Percentiles rank a stretch among this genome's conserved stretches.
Evolutionary conservation across 2,797 vertebrate genomes (phyloP).

Genomic region (Squalus acanthias): DNA sequence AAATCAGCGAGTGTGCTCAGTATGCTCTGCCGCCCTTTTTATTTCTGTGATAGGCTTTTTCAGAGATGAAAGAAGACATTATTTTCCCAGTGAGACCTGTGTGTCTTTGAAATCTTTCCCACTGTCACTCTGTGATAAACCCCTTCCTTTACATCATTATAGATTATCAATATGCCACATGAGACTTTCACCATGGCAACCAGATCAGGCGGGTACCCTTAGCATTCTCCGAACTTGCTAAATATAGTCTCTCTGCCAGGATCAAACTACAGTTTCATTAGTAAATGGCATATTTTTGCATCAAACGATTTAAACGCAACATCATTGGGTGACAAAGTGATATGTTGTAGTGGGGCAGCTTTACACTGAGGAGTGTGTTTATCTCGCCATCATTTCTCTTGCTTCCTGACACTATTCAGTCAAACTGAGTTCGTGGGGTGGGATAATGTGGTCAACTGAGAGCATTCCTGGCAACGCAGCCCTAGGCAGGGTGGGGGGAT

Average conservation of each 20-base stretch:
- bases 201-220: constrained; percentile 61
- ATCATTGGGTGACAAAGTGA: background rate
- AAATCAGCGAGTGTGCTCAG: constrained; percentile 41
- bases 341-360: background rate
- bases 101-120: constrained; percentile 63
- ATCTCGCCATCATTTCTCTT: background rate
- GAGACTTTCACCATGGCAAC: constrained; percentile 79
- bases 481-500: background rate
- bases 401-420: background rate
- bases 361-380: background rate
- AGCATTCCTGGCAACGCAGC: background rate
- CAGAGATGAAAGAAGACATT: constrained; percentile 59
- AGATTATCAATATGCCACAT: constrained; percentile 85
- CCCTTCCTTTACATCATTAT: constrained; percentile 68
- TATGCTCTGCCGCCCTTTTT: constrained; percentile 38
- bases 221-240: constrained; percentile 48
- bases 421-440: background rate
- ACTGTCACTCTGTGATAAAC: constrained; percentile 71
- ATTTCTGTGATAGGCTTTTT: constrained; percentile 50
- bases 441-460: background rate
- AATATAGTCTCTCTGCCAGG: constrained; percentile 52
- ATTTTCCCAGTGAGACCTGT: constrained; percentile 57
- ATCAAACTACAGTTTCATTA: background rate
- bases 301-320: background rate
- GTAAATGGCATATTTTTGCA: background rate